phyloP scores from a whole-genome alignment of 2,113 vertebrate genomes.

The Scatophagus argus region DNA sequence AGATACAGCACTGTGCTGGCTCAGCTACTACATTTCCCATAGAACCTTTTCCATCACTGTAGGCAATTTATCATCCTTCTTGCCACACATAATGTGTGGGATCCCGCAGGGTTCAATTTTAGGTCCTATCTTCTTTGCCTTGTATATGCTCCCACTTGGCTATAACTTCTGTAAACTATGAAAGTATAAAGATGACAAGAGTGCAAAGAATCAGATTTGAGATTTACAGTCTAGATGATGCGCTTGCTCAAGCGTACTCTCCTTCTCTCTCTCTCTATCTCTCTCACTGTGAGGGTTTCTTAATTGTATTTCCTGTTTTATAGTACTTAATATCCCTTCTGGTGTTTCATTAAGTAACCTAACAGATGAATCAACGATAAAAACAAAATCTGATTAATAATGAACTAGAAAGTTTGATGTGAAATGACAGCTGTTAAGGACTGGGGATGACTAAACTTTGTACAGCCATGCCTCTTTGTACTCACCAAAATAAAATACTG shows the following conservation, averaged over 20 bases:
- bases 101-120: conserved; percentile 59
- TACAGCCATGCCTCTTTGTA: not conserved
- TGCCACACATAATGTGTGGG: conserved; percentile 38
- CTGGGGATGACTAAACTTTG: too few relatives aligned
- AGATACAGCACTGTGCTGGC: conserved; percentile 55
- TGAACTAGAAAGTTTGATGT: not conserved
- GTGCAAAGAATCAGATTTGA: not conserved
- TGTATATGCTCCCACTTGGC: conserved; percentile 19
- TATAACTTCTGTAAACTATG: conserved; percentile 24
- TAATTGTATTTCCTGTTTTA: not conserved
- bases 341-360: not conserved
- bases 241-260: not conserved
- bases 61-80: conserved; percentile 52
- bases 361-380: conserved; percentile 3
- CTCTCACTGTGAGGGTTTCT: not conserved
- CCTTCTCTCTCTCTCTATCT: not conserved
- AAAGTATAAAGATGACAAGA: not conserved
- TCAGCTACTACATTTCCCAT: conserved; percentile 58
- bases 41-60: conserved; percentile 49
- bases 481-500: not conserved
- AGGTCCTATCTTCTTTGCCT: conserved; percentile 27
- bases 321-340: not conserved
- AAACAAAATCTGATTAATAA: not conserved
- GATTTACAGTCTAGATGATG: not conserved
- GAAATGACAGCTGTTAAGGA: not conserved